Conservation (phyloP, 2,888 invertebrate genomes). For the Stegophylla sp. region DNA sequence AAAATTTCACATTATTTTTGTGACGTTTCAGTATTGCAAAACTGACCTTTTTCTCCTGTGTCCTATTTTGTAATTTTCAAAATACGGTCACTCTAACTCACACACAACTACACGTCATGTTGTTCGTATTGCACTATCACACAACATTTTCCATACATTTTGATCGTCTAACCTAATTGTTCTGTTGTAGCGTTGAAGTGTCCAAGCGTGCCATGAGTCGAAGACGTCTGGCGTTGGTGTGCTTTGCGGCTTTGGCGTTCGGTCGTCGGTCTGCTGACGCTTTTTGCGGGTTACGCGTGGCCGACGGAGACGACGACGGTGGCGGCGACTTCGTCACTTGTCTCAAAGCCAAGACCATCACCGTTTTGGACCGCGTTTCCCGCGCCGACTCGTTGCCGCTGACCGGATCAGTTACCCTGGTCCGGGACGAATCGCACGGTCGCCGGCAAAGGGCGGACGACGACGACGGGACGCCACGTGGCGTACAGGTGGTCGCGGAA, state of each 20-base stretch:
- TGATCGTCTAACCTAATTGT: no score
- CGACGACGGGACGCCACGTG: conserved; percentile 62
- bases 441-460: conserved; percentile 61
- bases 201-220: not conserved
- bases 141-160: no score
- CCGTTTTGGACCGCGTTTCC: conserved; percentile 77
- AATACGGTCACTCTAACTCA: no score
- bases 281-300: not conserved
- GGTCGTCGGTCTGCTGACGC: not conserved
- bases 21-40: no score
- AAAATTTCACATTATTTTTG: no score
- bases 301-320: conserved; percentile 40
- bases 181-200: no score
- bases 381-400: conserved; percentile 70
- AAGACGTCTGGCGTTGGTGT: not conserved
- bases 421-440: conserved; percentile 67
- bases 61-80: no score
- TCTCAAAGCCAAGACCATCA: conserved; percentile 70
- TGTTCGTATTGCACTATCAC: no score
- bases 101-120: no score
- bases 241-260: conserved; percentile 6
- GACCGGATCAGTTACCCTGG: conserved; percentile 65
- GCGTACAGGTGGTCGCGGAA: conserved; percentile 72
- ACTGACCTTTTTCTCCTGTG: no score
- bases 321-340: conserved; percentile 52